Base-by-base conservation (phyloP, 1,140 invertebrate species). In the Andricus grossulariae region DNA sequence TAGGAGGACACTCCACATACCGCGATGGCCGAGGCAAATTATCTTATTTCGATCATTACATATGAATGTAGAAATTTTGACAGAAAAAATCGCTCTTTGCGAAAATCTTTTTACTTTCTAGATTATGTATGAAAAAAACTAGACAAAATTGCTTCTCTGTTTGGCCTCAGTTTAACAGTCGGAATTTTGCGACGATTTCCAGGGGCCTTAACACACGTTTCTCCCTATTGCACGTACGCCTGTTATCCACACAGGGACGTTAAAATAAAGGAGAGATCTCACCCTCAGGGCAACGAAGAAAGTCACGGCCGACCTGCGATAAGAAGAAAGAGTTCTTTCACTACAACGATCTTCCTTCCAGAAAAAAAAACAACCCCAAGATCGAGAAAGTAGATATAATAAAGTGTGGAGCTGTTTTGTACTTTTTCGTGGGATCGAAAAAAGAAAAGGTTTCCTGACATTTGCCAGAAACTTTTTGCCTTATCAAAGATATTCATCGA, bases 321-420 rank as follows among this genome's bases (percentile, higher is more conserved):
- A 60, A 60, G 13, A 60, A 60, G 21, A 60, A 60, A 60, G 57
- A 60, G 57, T 21, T 60, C 57, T 32, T 32, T 60, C 57, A 13
- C 21, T 25, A 60, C 57, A 60, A 60, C 57, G 57, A 60, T 60
- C 57, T 60, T 13, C 57, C 57, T 60, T 32, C 21, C 3, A 32
- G 25, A 60, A 60, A 57, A 16, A 60, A n/a, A 60, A 60, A 60
- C 55, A 60, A 60, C 57, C 57, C 57, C 32, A 25, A 60, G 57
- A 60, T 60, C 57, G 21, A 60, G 57, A 39, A 32, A 60, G 4
- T 60, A 60, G 21, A 60, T 60, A 60, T 60, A 60, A 60, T 60
- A 39, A 60, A 60, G 57, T 60, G 25, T 60, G 57, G 1, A 13
- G 15, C 21, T 60, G 15, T 60, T 60, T 60, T 60, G 57, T 32